Base-by-base conservation (phyloP, 2,113 vertebrate genomes). In the Spheniscus mendiculus region DNA sequence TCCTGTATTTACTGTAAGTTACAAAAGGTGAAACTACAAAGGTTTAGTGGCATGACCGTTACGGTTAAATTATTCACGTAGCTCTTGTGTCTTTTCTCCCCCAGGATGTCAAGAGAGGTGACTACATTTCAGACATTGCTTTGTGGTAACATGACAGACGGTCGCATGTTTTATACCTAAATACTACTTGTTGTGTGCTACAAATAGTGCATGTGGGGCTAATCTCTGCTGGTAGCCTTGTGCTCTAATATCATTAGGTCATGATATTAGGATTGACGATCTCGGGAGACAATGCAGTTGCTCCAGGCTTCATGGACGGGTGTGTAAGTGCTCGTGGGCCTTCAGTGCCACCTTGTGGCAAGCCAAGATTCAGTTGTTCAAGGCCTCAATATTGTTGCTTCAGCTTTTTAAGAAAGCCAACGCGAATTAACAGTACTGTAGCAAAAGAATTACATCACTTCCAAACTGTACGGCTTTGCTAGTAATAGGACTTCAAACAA, bases 261-360 rank as follows among this genome's bases (percentile, higher is more conserved):
- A 12, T 26, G 44, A 1, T 16, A 3, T 0, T 4, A 1, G 52
- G 70, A 38, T 76, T 32, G 69, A 14, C 18, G 6, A 12, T 80
- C 25, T 30, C 15, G 6, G 36, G 16, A 58, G 20, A 7, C 34
- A 6, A 1, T 4, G 55, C 66, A 4, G 18, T n/a, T 9, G 5
- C 21, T 67, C 26, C 4, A 7, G 40, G 55, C 62, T 61, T 53
- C 32, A 1, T 1, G 59, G 21, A 14, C 1, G 0, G 5, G 17
- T 8, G 15, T 27, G 12, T 0, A 7, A 32, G 74, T 58, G 94
- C 81, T 90, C 6, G 2, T 74, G 92, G 72, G 62, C 79, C 32
- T 12, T 27, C 94, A 91, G 56, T 95, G 96, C 96, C 97, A 97
- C 81, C 97, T 87, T 34, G 91, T 83, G 97, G 93, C 62, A 61